A percentile compares a stretch with the other conserved stretches of the same genome.
Conservation (phyloP, 2,113 vertebrate species). For the Protomyctophum bolini region DNA sequence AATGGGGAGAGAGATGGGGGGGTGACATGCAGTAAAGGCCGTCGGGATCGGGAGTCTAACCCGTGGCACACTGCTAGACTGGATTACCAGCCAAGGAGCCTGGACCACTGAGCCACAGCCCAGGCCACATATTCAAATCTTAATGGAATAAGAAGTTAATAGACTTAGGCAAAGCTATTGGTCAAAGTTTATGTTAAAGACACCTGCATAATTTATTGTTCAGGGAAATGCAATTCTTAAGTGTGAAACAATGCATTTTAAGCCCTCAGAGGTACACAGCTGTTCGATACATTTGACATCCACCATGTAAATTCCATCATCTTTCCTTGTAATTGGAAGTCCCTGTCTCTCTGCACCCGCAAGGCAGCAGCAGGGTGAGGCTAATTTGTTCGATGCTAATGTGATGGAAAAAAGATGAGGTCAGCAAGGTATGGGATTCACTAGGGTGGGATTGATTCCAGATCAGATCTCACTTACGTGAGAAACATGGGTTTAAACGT, state of each 20-base stretch:
- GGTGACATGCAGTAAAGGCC: no score
- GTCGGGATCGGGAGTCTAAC: no score
- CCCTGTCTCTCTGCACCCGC: slow-evolving; percentile 9
- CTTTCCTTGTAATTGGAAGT: slow-evolving; percentile 32
- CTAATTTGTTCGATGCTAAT: slow-evolving; percentile 71
- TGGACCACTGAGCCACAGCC: no score
- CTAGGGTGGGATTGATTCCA: slow-evolving; percentile 69
- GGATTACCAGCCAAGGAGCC: no score
- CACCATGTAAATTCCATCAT: slow-evolving; percentile 14
- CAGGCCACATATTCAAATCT: no score
- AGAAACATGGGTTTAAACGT: slow-evolving; percentile 67
- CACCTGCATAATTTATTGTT: slow-evolving; percentile 8
- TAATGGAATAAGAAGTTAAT: no score
- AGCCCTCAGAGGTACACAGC: slow-evolving; percentile 19
- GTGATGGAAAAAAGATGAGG: slow-evolving; percentile 66
- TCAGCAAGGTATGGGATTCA: slow-evolving; percentile 56
- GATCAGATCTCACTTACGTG: slow-evolving; percentile 72
- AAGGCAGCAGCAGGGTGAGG: slow-evolving; percentile 20
- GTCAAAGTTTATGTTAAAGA: no score
- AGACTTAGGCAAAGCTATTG: no score
- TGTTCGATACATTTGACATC: slow-evolving; percentile 28
- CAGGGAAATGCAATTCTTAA: slow-evolving; percentile 34
- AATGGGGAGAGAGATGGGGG: no score
- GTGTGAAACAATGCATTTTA: slow-evolving; percentile 30
- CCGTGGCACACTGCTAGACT: no score